Base-by-base conservation (phyloP, 2,797 vertebrate genomes). In the Enteromius radiatus region DNA sequence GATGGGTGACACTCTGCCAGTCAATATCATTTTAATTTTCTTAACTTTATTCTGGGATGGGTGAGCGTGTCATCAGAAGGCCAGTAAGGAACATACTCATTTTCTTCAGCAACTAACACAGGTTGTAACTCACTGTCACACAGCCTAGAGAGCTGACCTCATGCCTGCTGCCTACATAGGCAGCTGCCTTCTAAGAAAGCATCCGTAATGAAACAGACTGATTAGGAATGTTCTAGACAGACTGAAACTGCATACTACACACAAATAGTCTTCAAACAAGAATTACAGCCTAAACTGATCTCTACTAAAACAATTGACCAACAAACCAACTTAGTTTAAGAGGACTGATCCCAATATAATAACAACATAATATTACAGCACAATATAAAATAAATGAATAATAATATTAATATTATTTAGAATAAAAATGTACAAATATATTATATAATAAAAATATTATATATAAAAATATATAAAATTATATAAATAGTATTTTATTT, bases 71-170 rank as follows among this genome's bases (percentile, higher is more conserved):
- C n/a, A 21, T 33, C 38, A 73, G 15, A 70, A 69, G 74, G 56
- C 23, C 54, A 78, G 73, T 59, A 41, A 56, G 73, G 38, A 84
- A 74, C 85, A 81, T 2, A 82, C 69, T 78, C 7, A 61, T 63
- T 43, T 77, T 77, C 17, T 33, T 49, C 61, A 11, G 19, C 28
- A 31, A 15, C 23, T 61, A 61, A 28, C 56, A 61, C 8, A 36
- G 28, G 33, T 33, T 64, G 63, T 49, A 12, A 61, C 11, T 19
- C 5, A 36, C 33, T 69, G 10, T 67, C 47, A 67, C 47, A 19
- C 19, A 52, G 36, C 26, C 26, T 28, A 28, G 12, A 2, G 1
- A 61, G 56, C 56, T 2, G 23, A 12, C 56, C 28, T 15, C 5
- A 14, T 28, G 56, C 15, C 5, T 61, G 23, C 23, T 2, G 23